Base-by-base conservation (phyloP, 2,797 vertebrate genomes). In the Hoplostethus mediterraneus region DNA sequence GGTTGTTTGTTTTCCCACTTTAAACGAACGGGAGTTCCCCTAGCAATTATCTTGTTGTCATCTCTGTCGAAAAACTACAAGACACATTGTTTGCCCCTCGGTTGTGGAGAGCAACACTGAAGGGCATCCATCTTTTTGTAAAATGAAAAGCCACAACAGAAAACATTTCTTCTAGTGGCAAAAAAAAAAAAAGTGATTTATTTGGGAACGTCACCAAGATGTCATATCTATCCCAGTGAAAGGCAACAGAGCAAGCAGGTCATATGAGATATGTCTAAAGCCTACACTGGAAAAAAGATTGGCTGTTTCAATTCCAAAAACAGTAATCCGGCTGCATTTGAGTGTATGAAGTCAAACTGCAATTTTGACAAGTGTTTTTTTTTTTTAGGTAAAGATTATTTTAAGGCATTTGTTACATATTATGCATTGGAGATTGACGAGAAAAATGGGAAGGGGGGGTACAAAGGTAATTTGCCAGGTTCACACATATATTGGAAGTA, bases 231-330 rank as follows among this genome's bases (percentile, higher is more conserved):
- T 91, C 82, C 81, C 82, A 74, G 85, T 88, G 83, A 91, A 89
- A 91, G 86, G 87, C 88, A 91, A 86, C 84, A 57, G 90, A 91
- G 87, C 92, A 90, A 83, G 85, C 83, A 62, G 89, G 89, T 92
- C 89, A 91, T 89, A 91, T 90, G 87, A 90, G 87, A 92, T 91
- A 84, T 86, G 89, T 89, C 90, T 87, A 81, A 87, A 91, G 77
- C 75, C 80, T 79, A 79, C 67, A 73, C 13, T 57, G 71, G 44
- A 51, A 57, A 67, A 83, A 77, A 78, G 78, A 83, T 6, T 31
- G 28, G 80, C 79, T 62, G 71, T 92, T 90, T 90, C 89, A 84
- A 86, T 89, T 83, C 65, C 54, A 67, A 48, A 61, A 73, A 77
- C 60, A 71, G 79, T 82, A 83, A 88, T 90, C 71, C 71, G 77